Base-by-base conservation (phyloP, 2,888 invertebrate species). In the Subacronicta megacephala region DNA sequence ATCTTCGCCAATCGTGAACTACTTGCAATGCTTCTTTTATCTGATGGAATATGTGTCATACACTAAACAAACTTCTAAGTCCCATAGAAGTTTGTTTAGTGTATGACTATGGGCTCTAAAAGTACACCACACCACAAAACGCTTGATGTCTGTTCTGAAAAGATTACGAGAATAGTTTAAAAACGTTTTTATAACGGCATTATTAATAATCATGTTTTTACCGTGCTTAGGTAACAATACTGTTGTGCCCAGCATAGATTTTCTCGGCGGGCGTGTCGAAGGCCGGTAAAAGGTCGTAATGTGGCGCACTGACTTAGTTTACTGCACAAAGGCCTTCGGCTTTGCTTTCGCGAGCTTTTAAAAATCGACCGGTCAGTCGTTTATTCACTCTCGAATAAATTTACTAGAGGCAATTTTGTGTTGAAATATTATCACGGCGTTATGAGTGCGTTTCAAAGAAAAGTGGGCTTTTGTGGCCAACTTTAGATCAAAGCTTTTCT, bases 301-400 rank as follows among this genome's bases (percentile, higher is more conserved):
- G 74, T 77, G 73, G 80, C 75, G 80, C 77, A 77, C 78, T 81
- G 80, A 83, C 84, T 86, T 84, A 82, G 82, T 84, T 87, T 81
- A 64, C 77, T 63, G 56, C 74, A 83, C 85, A 87, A 86, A 88
- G 80, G 77, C 82, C 77, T 73, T 77, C 62, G 53, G 62, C 47
- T 62, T 59, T 56, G 62, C 72, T 70, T 71, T 73, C 60, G 69
- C 56, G 64, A 75, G 80, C 80, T 81, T 82, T 80, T 79, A 78
- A 80, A 79, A 77, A 81, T 81, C 71, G 74, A 61, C 56, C 56
- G 55, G 54, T 52, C 43, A 55, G 33, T 57, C 58, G 50, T 45
- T 74, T 75, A 62, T 64, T 64, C 51, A 64, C 52, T 66, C 67
- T 62, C 60, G 37, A 74, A 64, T 67, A 60, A 55, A 62, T 62